phyloP scores from a whole-genome alignment of 2,113 vertebrate species.

The Salvator merianae region DNA sequence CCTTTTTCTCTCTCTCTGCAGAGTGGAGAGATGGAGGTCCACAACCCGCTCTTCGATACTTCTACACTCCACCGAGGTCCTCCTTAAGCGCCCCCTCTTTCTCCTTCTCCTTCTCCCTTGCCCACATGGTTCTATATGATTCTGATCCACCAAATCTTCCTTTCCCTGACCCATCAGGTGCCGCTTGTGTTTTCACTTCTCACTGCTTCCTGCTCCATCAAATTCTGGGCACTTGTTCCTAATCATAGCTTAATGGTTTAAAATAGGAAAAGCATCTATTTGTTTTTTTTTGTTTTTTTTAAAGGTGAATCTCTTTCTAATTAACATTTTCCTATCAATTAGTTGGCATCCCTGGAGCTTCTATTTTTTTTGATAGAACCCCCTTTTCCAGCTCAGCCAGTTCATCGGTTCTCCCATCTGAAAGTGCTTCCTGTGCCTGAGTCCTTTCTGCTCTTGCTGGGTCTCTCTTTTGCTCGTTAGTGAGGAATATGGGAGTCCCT shows the following conservation, averaged over 20 bases:
- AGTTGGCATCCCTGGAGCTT: neutral
- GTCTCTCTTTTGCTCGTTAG: too few species aligned
- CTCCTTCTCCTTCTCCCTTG: neutral
- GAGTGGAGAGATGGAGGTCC: constrained; percentile 57
- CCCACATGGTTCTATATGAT: neutral
- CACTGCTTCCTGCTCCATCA: too few species aligned
- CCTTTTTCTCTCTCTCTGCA: constrained; percentile 1
- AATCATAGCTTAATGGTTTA: neutral
- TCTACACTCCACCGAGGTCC: neutral
- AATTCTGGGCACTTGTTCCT: neutral
- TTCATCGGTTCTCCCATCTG: neutral
- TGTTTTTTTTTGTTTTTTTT: neutral
- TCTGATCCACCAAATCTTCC: neutral
- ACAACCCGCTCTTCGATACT: constrained; percentile 53
- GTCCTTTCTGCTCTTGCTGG: too few species aligned
- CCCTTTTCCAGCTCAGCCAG: neutral
- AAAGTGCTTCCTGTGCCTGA: neutral
- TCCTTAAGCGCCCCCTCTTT: neutral
- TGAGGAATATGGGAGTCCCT: too few species aligned
- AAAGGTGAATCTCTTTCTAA: neutral
- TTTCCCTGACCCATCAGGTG: neutral
- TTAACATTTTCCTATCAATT: neutral
- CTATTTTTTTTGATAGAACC: neutral
- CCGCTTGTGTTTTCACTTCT: neutral
- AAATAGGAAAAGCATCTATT: neutral